Evolutionary conservation across 2,888 invertebrate genomes (phyloP).

Genomic region (Suillia variegata): DNA sequence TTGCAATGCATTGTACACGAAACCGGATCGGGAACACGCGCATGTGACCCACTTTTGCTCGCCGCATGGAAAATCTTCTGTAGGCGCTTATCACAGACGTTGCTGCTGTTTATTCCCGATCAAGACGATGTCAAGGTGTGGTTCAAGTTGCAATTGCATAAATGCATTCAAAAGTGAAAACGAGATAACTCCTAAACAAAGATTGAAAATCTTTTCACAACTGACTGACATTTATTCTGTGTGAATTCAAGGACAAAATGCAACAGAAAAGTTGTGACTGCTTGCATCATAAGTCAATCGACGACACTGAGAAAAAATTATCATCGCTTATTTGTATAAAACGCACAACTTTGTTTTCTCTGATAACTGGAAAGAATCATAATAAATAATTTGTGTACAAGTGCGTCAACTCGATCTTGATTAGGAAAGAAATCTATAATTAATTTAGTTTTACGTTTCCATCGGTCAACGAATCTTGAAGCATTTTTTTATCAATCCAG

Average conservation of each 20-base stretch:
- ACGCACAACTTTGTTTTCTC: too few species aligned
- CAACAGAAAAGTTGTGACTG: neutral
- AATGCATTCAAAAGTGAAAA: neutral
- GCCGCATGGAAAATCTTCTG: neutral
- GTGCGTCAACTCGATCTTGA: too few species aligned
- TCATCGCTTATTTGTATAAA: neutral
- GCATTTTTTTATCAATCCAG: too few species aligned
- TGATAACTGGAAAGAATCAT: too few species aligned
- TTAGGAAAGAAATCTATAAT: too few species aligned
- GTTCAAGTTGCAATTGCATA: neutral
- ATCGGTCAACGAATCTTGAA: too few species aligned
- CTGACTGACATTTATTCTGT: neutral
- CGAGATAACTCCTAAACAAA: neutral
- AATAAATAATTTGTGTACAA: too few species aligned
- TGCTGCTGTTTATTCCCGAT: too few species aligned
- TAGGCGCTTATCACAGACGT: neutral
- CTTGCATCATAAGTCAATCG: neutral
- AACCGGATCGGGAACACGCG: slow-evolving; percentile 4
- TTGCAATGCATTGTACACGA: too few species aligned
- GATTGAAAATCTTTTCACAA: neutral
- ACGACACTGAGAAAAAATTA: neutral
- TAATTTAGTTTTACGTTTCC: too few species aligned
- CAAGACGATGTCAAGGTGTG: too few species aligned
- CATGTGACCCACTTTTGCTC: slow-evolving; percentile 14
- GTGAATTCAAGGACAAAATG: neutral